Evolutionary conservation across 1,140 invertebrate genomes (phyloP).

Genomic region (Pemphigus obesinymphae): DNA sequence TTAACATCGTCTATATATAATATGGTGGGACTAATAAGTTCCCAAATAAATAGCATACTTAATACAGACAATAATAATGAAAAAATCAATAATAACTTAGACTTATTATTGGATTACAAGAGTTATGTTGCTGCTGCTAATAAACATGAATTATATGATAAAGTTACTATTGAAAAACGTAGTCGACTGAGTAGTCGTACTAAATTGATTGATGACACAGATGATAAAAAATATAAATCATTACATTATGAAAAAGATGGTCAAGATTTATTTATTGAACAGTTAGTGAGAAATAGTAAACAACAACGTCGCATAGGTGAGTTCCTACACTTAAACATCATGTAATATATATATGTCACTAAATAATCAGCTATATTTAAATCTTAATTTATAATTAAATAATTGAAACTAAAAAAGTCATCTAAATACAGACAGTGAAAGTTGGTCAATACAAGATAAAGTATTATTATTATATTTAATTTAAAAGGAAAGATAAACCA

Average conservation of each 20-base stretch:
- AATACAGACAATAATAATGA: no score
- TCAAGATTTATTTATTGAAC: constrained; percentile 1
- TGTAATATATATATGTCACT: no score
- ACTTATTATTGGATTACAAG: constrained; percentile 9
- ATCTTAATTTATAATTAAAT: no score
- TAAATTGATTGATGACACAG: neutral
- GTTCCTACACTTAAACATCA: neutral
- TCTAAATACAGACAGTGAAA: no score
- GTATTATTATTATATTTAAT: no score
- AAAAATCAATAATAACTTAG: neutral
- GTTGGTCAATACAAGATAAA: no score
- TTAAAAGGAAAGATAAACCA: no score
- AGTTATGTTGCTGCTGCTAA: neutral
- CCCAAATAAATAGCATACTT: neutral
- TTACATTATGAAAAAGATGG: neutral
- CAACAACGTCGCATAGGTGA: constrained; percentile 6
- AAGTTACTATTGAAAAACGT: neutral
- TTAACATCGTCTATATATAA: neutral
- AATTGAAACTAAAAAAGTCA: no score
- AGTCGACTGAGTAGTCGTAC: neutral
- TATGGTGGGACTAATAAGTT: neutral
- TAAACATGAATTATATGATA: neutral
- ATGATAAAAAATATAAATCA: neutral
- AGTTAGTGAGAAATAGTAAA: neutral
- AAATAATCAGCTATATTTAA: no score